A percentile compares a stretch with the other conserved stretches of the same genome.
phyloP scores from a whole-genome alignment of 2,113 vertebrate genomes.

The Solea solea region DNA sequence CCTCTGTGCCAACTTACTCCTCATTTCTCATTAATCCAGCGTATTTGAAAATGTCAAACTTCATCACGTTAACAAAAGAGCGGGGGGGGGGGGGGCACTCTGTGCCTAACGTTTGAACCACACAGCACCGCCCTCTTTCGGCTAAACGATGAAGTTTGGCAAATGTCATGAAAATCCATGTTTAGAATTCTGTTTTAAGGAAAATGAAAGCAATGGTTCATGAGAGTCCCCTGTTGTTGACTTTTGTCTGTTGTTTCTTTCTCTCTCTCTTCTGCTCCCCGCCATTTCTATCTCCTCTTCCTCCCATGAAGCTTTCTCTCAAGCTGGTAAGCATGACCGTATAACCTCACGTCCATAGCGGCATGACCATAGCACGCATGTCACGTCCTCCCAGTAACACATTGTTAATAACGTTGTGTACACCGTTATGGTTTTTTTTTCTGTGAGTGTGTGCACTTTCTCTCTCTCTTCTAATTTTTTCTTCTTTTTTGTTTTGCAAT shows the following conservation, averaged over 20 bases:
- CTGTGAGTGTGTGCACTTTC: conserved; percentile 4
- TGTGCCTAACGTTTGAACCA: background rate
- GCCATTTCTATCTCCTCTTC: conserved; percentile 68
- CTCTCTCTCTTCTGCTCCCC: conserved; percentile 65
- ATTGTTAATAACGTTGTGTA: conserved; percentile 55
- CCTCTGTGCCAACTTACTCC: conserved; percentile 27
- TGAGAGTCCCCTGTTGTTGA: conserved; percentile 66
- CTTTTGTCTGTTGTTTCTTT: conserved; percentile 72
- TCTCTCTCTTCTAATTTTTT: background rate
- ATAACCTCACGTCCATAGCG: conserved; percentile 66
- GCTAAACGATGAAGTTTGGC: conserved; percentile 69
- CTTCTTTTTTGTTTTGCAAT: conserved; percentile 14
- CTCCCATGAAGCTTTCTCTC: conserved; percentile 97
- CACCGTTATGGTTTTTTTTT: conserved; percentile 35
- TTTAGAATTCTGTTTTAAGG: conserved; percentile 12
- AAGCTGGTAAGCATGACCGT: conserved; percentile 98
- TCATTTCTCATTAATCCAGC: conserved; percentile 55
- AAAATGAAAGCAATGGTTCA: conserved; percentile 41
- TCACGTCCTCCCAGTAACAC: conserved; percentile 79
- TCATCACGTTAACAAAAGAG: conserved; percentile 61
- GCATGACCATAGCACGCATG: conserved; percentile 81
- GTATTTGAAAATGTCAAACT: conserved; percentile 53
- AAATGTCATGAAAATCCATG: conserved; percentile 16
- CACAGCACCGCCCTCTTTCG: conserved; percentile 45
- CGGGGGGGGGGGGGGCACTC: background rate